Percentiles rank a stretch among this genome's conserved stretches.
Evolutionary conservation across 2,888 invertebrate genomes (phyloP).

Genomic region (Chorisops tibialis): DNA sequence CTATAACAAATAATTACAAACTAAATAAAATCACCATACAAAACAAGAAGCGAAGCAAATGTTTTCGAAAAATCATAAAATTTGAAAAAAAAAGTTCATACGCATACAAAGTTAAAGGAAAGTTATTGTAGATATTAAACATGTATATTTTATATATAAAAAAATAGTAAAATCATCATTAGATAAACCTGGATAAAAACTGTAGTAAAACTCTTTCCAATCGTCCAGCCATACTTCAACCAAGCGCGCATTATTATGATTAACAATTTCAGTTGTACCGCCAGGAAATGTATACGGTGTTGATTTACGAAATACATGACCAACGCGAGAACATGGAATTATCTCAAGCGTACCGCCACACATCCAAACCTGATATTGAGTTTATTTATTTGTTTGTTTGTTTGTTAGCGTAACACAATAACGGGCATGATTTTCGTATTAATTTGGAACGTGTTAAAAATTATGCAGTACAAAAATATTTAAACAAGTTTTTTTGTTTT

Average conservation of each 20-base stretch:
- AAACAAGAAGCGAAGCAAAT: constrained; percentile 1
- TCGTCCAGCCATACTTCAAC: constrained; percentile 99
- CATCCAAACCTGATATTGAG: constrained; percentile 81
- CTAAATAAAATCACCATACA: constrained; percentile 10
- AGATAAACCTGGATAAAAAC: constrained; percentile 88
- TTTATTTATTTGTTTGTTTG: neutral
- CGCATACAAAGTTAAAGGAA: constrained; percentile 6
- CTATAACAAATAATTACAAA: neutral
- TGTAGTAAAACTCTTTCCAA: constrained; percentile 98
- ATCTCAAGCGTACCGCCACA: constrained; percentile 94
- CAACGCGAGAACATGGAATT: constrained; percentile 91
- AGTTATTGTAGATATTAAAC: neutral
- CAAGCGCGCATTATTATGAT: constrained; percentile 97
- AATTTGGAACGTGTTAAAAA: too few species aligned
- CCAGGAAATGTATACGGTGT: constrained; percentile 99
- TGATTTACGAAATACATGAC: constrained; percentile 95
- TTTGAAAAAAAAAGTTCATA: constrained; percentile 12
- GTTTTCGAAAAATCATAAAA: constrained; percentile 2
- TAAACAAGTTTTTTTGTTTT: too few species aligned
- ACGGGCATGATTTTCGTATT: too few species aligned
- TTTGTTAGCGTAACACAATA: too few species aligned
- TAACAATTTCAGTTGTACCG: constrained; percentile 93
- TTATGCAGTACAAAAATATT: too few species aligned
- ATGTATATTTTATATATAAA: constrained; percentile 12
- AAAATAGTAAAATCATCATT: neutral